Conservation (phyloP, 1,140 invertebrate genomes). For the Cyclina sinensis region DNA sequence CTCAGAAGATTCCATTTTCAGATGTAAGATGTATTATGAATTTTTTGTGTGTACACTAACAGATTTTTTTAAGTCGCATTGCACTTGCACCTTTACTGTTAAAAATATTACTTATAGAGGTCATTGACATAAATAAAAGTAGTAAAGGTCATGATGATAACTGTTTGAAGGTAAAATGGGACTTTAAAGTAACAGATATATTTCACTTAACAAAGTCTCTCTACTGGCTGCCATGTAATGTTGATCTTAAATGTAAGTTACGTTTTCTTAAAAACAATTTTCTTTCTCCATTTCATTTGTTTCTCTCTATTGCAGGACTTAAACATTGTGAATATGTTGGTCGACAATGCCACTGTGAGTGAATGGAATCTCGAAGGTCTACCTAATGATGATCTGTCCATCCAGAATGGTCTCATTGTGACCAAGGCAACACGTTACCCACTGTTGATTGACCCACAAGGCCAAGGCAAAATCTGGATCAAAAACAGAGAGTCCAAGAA, state of each 20-base stretch:
- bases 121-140: no score
- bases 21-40: constrained; percentile 87
- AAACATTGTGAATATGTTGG: constrained; percentile 97
- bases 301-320: constrained; percentile 88
- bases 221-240: no score
- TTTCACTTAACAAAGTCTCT: no score
- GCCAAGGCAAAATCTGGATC: constrained; percentile 99
- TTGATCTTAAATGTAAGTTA: no score
- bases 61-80: no score
- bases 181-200: no score
- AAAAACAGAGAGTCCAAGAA: constrained; percentile 97
- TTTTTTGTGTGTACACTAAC: no score
- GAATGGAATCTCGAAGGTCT: constrained; percentile 98
- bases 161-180: no score
- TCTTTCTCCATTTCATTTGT: not conserved
- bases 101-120: no score
- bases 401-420: constrained; percentile 98
- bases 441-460: constrained; percentile 98
- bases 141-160: no score
- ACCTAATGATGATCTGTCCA: constrained; percentile 98
- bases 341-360: constrained; percentile 94
- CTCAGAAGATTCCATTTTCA: constrained; percentile 94
- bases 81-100: no score
- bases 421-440: constrained; percentile 97
- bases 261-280: no score